Base-by-base conservation (phyloP, 2,797 vertebrate species). In the Poecilia picta region DNA sequence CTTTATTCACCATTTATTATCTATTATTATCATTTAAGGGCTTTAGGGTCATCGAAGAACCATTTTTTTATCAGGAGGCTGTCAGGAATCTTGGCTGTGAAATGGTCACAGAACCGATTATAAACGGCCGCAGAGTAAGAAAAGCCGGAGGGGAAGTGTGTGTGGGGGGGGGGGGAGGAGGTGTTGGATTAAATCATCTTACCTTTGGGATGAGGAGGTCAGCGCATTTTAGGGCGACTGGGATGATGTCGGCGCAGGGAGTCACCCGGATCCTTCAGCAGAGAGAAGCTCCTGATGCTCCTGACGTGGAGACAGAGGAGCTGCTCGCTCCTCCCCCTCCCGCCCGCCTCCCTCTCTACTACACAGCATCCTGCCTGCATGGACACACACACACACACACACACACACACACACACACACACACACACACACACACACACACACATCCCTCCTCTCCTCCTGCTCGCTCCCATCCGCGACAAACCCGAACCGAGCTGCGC, bases 361-460 rank as follows among this genome's bases (percentile, higher is more conserved):
- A 90, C 91, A 93, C 89, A 88, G 81, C 88, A 81, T 88, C 84
- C 89, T 87, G 86, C 89, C 85, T 73, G 76, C 81, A 89, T 80
- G 85, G 85, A 89, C 83, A 86, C 49, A 51, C 49, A 51, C 49
- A 47, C 47, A 18, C 15, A 5, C 46, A 47, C 46, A 43, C 41
- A 16, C 46, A 18, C 46, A 5, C 46, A 47, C 46, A 18, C 46
- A 18, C 15, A 41, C 39, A 6, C 39, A 41, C 39, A 41, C 39
- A 41, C 6, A 41, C 39, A 41, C 39, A 41, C 39, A 41, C 39
- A 6, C 39, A 6, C 39, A 41, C 39, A 41, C 39, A 41, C 39
- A 41, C 39, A 41, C 39, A 41, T 4, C 72, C 82, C 87, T 81
- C 87, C 79, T 73, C 78, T 55, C 59, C 78, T 79, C 76, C 82